Conservation (phyloP, 2,113 vertebrate species). For the Paradoxurus hermaphroditus region DNA sequence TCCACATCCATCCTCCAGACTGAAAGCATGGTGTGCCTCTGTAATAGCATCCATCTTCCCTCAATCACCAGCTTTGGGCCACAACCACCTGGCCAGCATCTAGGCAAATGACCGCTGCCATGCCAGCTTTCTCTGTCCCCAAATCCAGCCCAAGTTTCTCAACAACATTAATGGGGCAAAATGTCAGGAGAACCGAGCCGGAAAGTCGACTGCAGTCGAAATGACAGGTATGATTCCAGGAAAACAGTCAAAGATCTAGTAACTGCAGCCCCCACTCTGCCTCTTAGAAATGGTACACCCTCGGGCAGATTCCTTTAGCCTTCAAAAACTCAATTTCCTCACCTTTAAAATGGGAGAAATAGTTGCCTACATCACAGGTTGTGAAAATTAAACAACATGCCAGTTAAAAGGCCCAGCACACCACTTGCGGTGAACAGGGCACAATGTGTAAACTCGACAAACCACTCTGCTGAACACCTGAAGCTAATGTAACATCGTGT, state of each 20-base stretch:
- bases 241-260: background rate
- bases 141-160: background rate
- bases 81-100: background rate
- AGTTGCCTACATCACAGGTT: background rate
- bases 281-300: background rate
- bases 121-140: background rate
- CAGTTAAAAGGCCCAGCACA: background rate
- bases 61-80: background rate
- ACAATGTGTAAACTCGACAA: background rate
- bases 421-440: background rate
- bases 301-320: background rate
- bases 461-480: no score
- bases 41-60: background rate
- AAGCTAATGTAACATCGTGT: background rate
- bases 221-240: background rate
- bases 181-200: background rate
- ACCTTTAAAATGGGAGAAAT: background rate
- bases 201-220: fast-evolving
- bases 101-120: background rate
- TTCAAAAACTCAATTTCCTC: background rate
- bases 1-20: background rate
- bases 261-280: background rate
- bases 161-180: background rate
- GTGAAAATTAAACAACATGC: background rate
- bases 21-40: background rate